phyloP scores from a whole-genome alignment of 2,113 vertebrate genomes.

The Arvicanthis niloticus region DNA sequence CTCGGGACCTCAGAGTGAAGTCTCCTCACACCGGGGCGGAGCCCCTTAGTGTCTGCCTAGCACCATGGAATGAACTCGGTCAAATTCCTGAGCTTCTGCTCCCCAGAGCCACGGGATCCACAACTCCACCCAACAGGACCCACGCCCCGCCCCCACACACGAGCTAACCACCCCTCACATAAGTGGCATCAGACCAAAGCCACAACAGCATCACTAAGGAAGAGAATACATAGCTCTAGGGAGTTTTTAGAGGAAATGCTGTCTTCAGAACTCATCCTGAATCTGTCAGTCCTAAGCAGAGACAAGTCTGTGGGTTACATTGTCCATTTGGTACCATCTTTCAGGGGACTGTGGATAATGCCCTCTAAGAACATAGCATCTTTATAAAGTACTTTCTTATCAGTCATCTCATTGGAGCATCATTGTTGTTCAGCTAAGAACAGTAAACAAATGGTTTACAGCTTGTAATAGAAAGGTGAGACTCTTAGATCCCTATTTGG shows the following conservation, averaged over 20 bases:
- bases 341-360: background rate
- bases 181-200: too few relatives aligned
- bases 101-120: too few relatives aligned
- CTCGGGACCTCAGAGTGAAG: too few relatives aligned
- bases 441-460: slow-evolving; percentile 12
- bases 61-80: too few relatives aligned
- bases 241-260: background rate
- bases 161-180: too few relatives aligned
- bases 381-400: background rate
- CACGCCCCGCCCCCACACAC: too few relatives aligned
- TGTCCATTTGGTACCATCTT: background rate
- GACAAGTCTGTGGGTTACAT: background rate
- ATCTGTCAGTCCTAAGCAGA: background rate
- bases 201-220: background rate
- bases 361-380: background rate
- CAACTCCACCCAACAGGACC: too few relatives aligned
- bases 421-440: background rate
- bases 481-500: background rate
- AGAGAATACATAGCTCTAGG: background rate
- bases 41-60: too few relatives aligned
- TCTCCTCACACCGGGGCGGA: too few relatives aligned
- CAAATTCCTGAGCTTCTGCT: too few relatives aligned
- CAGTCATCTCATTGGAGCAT: background rate
- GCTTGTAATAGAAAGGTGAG: background rate
- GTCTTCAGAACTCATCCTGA: background rate